Conservation (phyloP, 2,888 invertebrate genomes). For the Lathronympha strigana region DNA sequence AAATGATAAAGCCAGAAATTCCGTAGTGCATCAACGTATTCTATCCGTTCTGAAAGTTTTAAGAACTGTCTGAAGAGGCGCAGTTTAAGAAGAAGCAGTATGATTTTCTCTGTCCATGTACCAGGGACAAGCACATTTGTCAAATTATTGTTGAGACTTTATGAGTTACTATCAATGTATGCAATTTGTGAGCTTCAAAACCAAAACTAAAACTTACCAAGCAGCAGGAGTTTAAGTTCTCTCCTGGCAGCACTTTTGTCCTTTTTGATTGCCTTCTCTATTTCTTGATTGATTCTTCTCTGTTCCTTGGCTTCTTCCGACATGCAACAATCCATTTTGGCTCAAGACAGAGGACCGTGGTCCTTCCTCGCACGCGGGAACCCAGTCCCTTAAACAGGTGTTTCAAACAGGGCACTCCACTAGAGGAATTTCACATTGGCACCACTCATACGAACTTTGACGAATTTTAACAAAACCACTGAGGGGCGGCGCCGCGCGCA, state of each 20-base stretch:
- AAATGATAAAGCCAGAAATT: too few species aligned
- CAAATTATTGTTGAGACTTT: not conserved
- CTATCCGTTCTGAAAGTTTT: too few species aligned
- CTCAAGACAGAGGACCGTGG: slow-evolving; percentile 80
- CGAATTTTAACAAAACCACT: slow-evolving; percentile 65
- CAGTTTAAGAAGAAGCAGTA: too few species aligned
- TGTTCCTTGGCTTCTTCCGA: slow-evolving; percentile 99
- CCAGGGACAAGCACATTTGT: too few species aligned
- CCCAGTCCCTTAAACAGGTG: slow-evolving; percentile 83
- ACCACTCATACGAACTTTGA: slow-evolving; percentile 55
- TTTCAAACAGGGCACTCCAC: slow-evolving; percentile 84
- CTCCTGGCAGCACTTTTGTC: slow-evolving; percentile 98
- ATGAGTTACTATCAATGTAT: too few species aligned
- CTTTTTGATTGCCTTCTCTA: slow-evolving; percentile 99
- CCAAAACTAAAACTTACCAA: slow-evolving; percentile 88
- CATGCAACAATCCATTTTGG: slow-evolving; percentile 99
- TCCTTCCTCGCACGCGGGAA: slow-evolving; percentile 80
- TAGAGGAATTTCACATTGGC: slow-evolving; percentile 72
- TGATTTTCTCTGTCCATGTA: too few species aligned
- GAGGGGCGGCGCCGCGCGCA: slow-evolving; percentile 75
- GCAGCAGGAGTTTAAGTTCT: slow-evolving; percentile 90
- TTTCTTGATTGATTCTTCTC: slow-evolving; percentile 99
- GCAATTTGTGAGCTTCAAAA: not conserved
- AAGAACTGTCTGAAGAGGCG: too few species aligned
- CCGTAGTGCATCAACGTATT: too few species aligned